Evolutionary conservation across 37 sponge, comb jelly and placozoan species (phyloP), one percentile per base, ranked within the genome.

Genomic region (Agelas oroides): DNA sequence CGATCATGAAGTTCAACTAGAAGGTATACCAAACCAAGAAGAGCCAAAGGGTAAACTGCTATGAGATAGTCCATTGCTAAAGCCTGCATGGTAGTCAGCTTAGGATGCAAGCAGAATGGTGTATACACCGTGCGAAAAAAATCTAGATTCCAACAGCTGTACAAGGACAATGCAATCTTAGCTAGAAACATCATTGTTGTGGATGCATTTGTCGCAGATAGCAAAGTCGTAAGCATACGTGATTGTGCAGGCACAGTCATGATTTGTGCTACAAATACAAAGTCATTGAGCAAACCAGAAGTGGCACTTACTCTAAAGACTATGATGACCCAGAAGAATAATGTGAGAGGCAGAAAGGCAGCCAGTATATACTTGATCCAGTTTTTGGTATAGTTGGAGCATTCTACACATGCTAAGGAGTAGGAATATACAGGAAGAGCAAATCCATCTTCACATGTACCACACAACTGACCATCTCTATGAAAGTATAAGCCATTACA

Each of bases 81-180:
- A 34, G 33, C 40, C 13, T 70, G 73, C 1, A 82, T 28, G 24
- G 73, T 70, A 16, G 17, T 55, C 16, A 70, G 1, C 20, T 41
- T 20, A 39, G 46, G 46, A 46, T 46, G 46, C 46, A 82, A 61
- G 60, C 83, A 82, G 28, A 71, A 61, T 20, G 34, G 55, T 27
- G 70, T 18, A 32, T 58, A 27, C 5, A 67, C 17, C 15, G 38
- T 46, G 13, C 81, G 66, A n/a, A 80, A 80, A 33, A 80, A 80
- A 18, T 80, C 81, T 37, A 81, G 75, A 30, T 80, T 80, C 81
- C 81, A 80, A 25, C n/a, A n/a, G n/a, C 46, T 8, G 8, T 46
- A 46, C 46, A 46, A 46, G 3, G 46, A 46, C 8, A 46, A 46
- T 12, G 8, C 46, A 46, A 46, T 12, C 6, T 46, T 46, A 8